Evolutionary conservation across 2,888 invertebrate species (phyloP), one percentile per base, ranked within the genome.

Genomic region (Hedya salicella): DNA sequence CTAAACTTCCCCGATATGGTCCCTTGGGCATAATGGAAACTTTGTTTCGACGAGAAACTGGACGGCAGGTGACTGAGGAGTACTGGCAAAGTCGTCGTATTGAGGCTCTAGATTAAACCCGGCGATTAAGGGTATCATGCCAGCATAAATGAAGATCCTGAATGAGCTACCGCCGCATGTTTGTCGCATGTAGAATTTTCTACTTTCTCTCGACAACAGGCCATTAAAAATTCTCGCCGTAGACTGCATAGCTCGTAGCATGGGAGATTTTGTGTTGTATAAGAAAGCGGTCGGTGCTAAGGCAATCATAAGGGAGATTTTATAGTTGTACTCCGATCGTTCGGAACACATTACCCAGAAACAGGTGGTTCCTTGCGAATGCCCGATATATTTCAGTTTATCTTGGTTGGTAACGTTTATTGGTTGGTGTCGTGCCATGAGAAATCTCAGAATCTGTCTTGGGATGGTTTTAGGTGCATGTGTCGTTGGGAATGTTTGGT

Each of bases 401-500:
- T 86, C 67, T 44, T 91, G 81, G 0, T 91, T 87, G 0, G 95
- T 96, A 9, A 71, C 68, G 0, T 83, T 73, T 92, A 94, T 32
- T 87, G 79, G 0, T 95, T 96, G 78, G 97, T 96, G 79, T 97
- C 95, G 80, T 98, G 96, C 95, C 95, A 97, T 61, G 96, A 96
- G 73, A 95, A 95, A 61, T 94, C 86, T 95, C 95, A 95, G 76
- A 93, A 95, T n/a, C 81, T 75, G 0, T 81, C 73, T 6, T 93
- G 84, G 0, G 75, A 76, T 0, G 92, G 81, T 1, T 83, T 71
- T 77, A 88, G 69, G 0, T 80, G 76, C 0, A 77, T 72, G 77
- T 96, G 96, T 8, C 80, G 85, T 13, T 92, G 86, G 0, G 94
- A 94, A 79, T 95, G 94, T 14, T 92, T 93, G 77, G 95, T 96